Percentiles rank a stretch among this genome's conserved stretches.
phyloP scores from a whole-genome alignment of 1,140 invertebrate species.

The Drosophila parvula region DNA sequence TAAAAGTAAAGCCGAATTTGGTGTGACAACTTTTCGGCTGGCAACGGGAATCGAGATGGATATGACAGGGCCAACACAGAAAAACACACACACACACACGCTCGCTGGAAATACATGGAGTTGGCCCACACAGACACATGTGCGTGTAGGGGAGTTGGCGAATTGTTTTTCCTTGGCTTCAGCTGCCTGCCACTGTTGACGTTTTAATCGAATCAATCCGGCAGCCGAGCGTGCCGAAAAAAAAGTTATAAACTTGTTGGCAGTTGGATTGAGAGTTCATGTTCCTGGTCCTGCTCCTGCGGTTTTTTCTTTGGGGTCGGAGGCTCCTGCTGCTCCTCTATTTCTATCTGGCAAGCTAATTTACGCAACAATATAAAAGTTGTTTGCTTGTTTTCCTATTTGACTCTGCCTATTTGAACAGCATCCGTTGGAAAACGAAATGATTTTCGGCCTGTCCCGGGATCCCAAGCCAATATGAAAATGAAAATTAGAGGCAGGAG shows the following conservation, averaged over 20 bases:
- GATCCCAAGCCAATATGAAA: conserved; percentile 21
- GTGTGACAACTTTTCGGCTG: conserved; percentile 71
- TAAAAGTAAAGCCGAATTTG: conserved; percentile 77
- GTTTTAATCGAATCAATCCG: conserved; percentile 80
- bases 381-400: conserved; percentile 43
- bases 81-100: conserved; percentile 26
- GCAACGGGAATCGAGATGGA: conserved; percentile 71
- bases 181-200: conserved; percentile 65
- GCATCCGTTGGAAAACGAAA: conserved; percentile 47
- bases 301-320: conserved; percentile 8
- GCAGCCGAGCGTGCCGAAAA: conserved; percentile 54
- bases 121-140: conserved; percentile 15
- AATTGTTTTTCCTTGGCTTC: conserved; percentile 66
- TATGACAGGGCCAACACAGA: conserved; percentile 69
- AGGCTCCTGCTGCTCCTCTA: conserved; percentile 15
- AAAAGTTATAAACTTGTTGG: conserved; percentile 73
- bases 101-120: neutral
- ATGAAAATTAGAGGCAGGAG: conserved; percentile 37
- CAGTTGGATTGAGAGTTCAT: conserved; percentile 56
- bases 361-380: conserved; percentile 63
- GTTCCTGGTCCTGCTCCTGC: conserved; percentile 10
- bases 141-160: conserved; percentile 36
- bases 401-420: conserved; percentile 17
- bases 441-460: conserved; percentile 29
- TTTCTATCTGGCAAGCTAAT: conserved; percentile 66